Conservation (phyloP, 1,140 invertebrate species). For the Lysiphlebus fabarum region DNA sequence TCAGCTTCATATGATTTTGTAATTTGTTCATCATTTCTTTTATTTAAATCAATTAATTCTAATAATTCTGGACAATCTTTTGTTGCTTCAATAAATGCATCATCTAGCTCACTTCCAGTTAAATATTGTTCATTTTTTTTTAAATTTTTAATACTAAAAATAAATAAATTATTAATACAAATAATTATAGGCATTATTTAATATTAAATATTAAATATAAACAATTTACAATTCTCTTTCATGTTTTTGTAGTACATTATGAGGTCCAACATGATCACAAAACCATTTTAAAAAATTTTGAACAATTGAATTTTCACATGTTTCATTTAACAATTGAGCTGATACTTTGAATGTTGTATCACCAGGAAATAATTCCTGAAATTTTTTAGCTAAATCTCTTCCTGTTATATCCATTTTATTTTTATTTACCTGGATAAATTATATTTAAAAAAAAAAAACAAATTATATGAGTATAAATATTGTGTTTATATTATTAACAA, state of each 20-base stretch:
- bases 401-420: background rate
- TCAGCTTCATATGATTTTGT: slow-evolving; percentile 30
- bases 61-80: slow-evolving; percentile 42
- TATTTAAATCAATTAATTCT: slow-evolving; percentile 31
- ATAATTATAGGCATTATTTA: too few relatives aligned
- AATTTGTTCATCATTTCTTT: slow-evolving; percentile 23
- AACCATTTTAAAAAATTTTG: slow-evolving; percentile 50
- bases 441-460: too few relatives aligned
- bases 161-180: background rate
- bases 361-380: too few relatives aligned
- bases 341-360: slow-evolving; percentile 26
- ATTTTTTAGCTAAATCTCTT: too few relatives aligned
- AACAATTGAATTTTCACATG: slow-evolving; percentile 31
- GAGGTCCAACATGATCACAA: slow-evolving; percentile 34
- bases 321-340: slow-evolving; percentile 30
- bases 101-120: slow-evolving; percentile 37
- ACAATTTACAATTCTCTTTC: slow-evolving; percentile 40
- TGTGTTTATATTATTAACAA: too few relatives aligned
- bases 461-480: too few relatives aligned
- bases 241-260: slow-evolving; percentile 41
- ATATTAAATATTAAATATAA: background rate
- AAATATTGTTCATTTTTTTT: slow-evolving; percentile 37
- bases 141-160: slow-evolving; percentile 36
- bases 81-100: slow-evolving; percentile 34
- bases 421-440: too few relatives aligned